phyloP scores from a whole-genome alignment of 2,113 vertebrate species.

The Dicrurus megarhynchus region DNA sequence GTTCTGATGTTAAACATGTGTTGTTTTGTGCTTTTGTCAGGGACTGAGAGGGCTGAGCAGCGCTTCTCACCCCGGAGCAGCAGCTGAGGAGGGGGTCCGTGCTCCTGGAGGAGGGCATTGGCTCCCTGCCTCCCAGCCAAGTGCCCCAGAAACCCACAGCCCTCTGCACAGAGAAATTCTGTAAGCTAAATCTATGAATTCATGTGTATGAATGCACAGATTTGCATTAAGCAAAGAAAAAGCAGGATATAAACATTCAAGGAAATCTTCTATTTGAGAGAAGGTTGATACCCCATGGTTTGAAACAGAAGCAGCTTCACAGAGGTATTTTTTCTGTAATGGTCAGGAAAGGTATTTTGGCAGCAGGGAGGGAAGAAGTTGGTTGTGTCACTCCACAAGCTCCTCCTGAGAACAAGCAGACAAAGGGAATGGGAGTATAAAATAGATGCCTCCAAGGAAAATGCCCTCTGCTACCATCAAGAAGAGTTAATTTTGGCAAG shows the following conservation, averaged over 20 bases:
- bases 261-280: not conserved
- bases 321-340: not conserved
- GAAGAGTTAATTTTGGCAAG: conserved; percentile 65
- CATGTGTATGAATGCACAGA: fast-evolving
- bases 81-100: not conserved
- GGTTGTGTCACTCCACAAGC: not conserved
- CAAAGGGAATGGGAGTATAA: not conserved
- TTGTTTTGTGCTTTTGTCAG: not conserved
- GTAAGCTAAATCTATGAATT: not conserved
- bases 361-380: not conserved
- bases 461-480: not conserved
- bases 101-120: not conserved
- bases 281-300: not conserved
- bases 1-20: not conserved
- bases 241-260: not conserved
- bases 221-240: not conserved
- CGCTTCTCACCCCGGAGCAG: not conserved
- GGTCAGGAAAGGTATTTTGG: not conserved
- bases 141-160: not conserved
- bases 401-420: not conserved
- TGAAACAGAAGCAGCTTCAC: not conserved
- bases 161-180: not conserved
- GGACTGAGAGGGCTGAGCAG: not conserved
- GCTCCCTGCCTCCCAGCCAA: not conserved
- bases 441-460: not conserved